Base-by-base conservation (phyloP, 1,140 invertebrate genomes). In the Tribolium madens region DNA sequence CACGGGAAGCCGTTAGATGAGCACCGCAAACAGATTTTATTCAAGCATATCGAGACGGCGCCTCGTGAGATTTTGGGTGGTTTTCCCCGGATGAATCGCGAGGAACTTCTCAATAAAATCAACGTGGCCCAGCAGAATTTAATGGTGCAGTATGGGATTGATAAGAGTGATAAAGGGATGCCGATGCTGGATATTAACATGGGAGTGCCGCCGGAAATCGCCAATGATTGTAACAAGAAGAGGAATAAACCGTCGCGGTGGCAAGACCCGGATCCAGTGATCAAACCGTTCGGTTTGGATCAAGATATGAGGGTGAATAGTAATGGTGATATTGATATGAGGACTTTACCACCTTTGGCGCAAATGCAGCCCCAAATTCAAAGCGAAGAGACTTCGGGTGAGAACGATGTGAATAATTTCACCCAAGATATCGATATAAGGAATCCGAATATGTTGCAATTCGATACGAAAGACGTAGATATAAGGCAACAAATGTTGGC, bases 1-100 rank as follows among this genome's bases (percentile, higher is more conserved):
- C 97, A 99, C 87, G 91, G 91, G 12, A 91, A 93, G 79, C 93
- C 95, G 0, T 87, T 99, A 0, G 92, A 90, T 82, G 94, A 95
- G 72, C 89, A 57, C 12, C 76, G 85, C 14, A 84, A 84, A 79
- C 83, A 84, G 57, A 84, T 86, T 12, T 60, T 86, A 15, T 86
- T 90, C 36, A 88, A 96, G 88, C 95, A 97, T 84, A 92, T 97
- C 82, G 95, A 96, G 87, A 94, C 94, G 12, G 95, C 95, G 0
- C 95, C 95, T 0, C 95, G 96, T 84, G 95, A 96, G 86, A 96
- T 96, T 80, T 88, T 96, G 12, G 95, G 95, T 3, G 94, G 96
- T 83, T 96, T 96, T 82, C 94, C 94, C 48, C 87, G 95, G 76
- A 86, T 96, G 77, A 92, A 91, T 82, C 89, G 94, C 78, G 92